Evolutionary conservation across 2,113 vertebrate species (phyloP).

Genomic region (Myrmecophaga tridactyla): DNA sequence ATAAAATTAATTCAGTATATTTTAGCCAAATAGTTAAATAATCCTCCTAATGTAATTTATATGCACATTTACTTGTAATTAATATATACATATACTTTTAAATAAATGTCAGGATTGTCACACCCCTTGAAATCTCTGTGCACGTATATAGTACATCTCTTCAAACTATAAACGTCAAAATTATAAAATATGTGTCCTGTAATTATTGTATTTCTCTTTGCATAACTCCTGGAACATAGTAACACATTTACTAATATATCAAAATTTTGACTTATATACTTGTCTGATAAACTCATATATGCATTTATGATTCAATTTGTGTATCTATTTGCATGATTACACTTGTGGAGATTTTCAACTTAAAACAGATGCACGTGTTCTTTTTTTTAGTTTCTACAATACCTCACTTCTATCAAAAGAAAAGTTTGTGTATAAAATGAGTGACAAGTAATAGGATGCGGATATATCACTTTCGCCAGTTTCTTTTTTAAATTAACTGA

Average conservation of each 20-base stretch:
- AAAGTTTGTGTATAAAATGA: not conserved
- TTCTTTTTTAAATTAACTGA: not conserved
- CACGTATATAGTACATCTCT: not conserved
- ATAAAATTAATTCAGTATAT: not conserved
- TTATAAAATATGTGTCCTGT: not conserved
- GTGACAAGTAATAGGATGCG: not conserved
- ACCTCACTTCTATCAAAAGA: not conserved
- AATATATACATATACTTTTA: not conserved
- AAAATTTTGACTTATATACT: not conserved
- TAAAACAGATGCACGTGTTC: not conserved
- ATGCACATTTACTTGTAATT: not conserved
- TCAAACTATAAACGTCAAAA: not conserved
- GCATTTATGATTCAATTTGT: not conserved
- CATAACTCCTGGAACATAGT: not conserved
- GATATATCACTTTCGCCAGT: not conserved
- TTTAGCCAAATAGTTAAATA: not conserved
- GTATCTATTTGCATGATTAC: no score
- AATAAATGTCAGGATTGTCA: not conserved
- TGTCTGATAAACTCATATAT: not conserved
- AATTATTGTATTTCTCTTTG: not conserved
- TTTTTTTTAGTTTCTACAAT: not conserved
- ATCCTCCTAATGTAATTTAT: not conserved
- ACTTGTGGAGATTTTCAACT: not conserved
- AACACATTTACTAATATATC: not conserved
- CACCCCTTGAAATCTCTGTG: not conserved